phyloP scores from a whole-genome alignment of 2,888 invertebrate species.

The Thera britannica region DNA sequence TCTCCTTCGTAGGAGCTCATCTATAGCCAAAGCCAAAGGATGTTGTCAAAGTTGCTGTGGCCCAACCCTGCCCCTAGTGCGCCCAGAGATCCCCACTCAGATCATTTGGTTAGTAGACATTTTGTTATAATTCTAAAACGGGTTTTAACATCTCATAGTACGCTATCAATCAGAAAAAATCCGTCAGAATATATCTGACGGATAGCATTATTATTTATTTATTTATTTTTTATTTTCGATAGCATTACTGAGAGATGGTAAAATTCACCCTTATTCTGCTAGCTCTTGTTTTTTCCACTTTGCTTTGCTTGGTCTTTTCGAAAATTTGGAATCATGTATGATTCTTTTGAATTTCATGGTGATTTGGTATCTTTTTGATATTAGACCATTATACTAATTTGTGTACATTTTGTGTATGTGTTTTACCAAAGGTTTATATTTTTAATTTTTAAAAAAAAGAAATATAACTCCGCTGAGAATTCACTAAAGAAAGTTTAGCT shows the following conservation, averaged over 20 bases:
- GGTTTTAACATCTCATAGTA: no score
- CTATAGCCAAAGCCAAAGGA: constrained; percentile 85
- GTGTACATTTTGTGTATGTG: no score
- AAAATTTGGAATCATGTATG: constrained; percentile 5
- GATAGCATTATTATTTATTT: no score
- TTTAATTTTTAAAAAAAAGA: no score
- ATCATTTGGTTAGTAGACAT: constrained; percentile 84
- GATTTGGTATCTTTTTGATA: not conserved
- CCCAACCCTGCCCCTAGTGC: constrained; percentile 82
- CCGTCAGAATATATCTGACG: no score
- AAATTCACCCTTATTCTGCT: constrained; percentile 37
- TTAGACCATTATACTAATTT: no score
- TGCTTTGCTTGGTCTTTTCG: constrained; percentile 5
- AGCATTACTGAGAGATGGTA: no score
- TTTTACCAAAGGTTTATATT: no score
- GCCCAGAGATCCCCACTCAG: constrained; percentile 83
- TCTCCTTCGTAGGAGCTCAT: constrained; percentile 85
- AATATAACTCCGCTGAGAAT: not conserved
- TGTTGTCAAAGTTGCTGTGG: constrained; percentile 85
- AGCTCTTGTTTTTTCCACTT: constrained; percentile 9
- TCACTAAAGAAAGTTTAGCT: not conserved
- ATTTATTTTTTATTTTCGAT: no score
- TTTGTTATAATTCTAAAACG: constrained; percentile 60
- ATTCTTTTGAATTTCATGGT: not conserved
- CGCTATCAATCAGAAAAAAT: no score